Evolutionary conservation across 1,140 invertebrate genomes (phyloP).

Genomic region (Metopolophium dirhodum): DNA sequence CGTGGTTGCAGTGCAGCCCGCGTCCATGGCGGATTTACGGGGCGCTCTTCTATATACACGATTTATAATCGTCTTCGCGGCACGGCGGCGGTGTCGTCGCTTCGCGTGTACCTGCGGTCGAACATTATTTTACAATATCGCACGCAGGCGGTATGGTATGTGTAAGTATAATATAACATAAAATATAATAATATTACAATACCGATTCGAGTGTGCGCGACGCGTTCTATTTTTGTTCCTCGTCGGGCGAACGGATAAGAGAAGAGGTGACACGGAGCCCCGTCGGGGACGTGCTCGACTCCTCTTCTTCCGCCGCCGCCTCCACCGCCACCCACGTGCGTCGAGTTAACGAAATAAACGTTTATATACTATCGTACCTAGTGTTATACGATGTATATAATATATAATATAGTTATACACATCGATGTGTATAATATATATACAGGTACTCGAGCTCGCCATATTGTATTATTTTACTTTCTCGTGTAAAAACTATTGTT

Average conservation of each 20-base stretch:
- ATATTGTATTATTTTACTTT: not conserved
- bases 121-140: not conserved
- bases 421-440: too few relatives aligned
- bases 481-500: constrained; percentile 7
- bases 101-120: not conserved
- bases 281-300: not conserved
- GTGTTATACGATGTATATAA: not conserved
- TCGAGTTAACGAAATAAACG: not conserved
- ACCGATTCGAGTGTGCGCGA: not conserved
- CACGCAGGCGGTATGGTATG: too few relatives aligned
- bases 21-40: not conserved
- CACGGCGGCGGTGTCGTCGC: not conserved
- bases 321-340: too few relatives aligned
- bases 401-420: not conserved
- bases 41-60: too few relatives aligned
- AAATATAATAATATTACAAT: too few relatives aligned
- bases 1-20: too few relatives aligned
- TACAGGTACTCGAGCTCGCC: not conserved
- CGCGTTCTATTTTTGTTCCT: not conserved
- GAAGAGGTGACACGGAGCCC: not conserved
- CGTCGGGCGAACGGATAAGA: not conserved
- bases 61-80: not conserved
- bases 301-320: not conserved
- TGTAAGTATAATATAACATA: too few relatives aligned
- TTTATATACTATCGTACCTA: not conserved